Percentiles rank a stretch among this genome's conserved stretches.
Evolutionary conservation across 2,113 vertebrate species (phyloP).

Genomic region (Antechinus flavipes): DNA sequence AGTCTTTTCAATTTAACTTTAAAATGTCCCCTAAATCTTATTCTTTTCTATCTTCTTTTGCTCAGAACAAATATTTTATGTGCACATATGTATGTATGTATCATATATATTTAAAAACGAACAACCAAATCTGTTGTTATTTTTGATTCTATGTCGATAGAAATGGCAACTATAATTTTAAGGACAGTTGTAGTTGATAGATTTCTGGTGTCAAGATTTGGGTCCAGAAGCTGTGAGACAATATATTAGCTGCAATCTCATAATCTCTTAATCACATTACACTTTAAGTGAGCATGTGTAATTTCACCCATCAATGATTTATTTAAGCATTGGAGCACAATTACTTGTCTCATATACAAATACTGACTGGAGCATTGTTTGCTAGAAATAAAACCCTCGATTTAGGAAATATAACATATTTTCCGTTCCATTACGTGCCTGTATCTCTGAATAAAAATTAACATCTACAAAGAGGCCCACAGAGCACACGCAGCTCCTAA

Average conservation of each 20-base stretch:
- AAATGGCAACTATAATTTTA: conserved; percentile 76
- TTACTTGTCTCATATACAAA: conserved; percentile 82
- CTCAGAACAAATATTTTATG: neutral
- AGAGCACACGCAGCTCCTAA: conserved; percentile 51
- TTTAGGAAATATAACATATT: conserved; percentile 51
- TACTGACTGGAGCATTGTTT: conserved; percentile 77
- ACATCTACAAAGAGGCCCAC: conserved; percentile 55
- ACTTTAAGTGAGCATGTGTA: conserved; percentile 89
- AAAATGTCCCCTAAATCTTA: conserved; percentile 61
- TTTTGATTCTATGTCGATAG: conserved; percentile 56
- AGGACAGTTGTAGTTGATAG: conserved; percentile 83
- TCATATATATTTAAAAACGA: neutral
- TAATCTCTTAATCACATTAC: conserved; percentile 91
- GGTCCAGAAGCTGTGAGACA: conserved; percentile 84
- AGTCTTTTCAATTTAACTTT: conserved; percentile 72
- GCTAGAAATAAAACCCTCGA: conserved; percentile 60
- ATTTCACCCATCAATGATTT: conserved; percentile 91
- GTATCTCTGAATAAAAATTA: conserved; percentile 58
- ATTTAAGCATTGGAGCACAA: conserved; percentile 86
- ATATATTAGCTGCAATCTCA: conserved; percentile 87
- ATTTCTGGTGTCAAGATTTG: conserved; percentile 86
- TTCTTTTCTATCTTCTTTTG: conserved; percentile 64
- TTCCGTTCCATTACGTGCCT: conserved; percentile 17
- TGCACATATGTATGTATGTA: neutral
- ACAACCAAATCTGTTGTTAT: neutral